These are phyloP conservation scores for Saiga tatarica DNA, from an alignment of 2,113 vertebrate species.

Conservation along the genomic window DNA sequence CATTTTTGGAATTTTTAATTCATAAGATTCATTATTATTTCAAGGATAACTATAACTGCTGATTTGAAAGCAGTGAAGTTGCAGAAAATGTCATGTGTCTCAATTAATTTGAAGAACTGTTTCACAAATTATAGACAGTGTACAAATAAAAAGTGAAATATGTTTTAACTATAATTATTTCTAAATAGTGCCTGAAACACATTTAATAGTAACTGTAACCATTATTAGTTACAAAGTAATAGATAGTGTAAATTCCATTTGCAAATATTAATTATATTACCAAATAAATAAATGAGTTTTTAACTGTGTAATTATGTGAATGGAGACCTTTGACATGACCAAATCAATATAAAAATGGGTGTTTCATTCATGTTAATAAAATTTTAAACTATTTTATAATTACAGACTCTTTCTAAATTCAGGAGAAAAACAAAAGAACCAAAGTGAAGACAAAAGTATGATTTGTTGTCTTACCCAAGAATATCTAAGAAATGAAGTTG, in stretches of 20 bases:
- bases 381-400: background rate
- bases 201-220: background rate
- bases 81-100: background rate
- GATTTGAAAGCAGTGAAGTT: background rate
- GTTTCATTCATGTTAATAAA: background rate
- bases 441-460: background rate
- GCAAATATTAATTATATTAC: background rate
- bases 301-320: background rate
- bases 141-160: background rate
- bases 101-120: background rate
- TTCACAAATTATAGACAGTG: background rate
- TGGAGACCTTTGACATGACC: background rate
- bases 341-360: background rate
- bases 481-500: background rate
- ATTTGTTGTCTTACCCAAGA: background rate
- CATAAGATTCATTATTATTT: background rate
- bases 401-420: background rate
- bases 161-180: background rate
- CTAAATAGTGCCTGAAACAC: background rate
- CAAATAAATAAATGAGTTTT: background rate
- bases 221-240: background rate
- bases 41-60: background rate
- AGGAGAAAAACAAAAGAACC: background rate
- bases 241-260: background rate
- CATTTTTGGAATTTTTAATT: background rate